Evolutionary conservation across 2,888 invertebrate genomes (phyloP).

Genomic region (Caenorhabditis zanzibari): DNA sequence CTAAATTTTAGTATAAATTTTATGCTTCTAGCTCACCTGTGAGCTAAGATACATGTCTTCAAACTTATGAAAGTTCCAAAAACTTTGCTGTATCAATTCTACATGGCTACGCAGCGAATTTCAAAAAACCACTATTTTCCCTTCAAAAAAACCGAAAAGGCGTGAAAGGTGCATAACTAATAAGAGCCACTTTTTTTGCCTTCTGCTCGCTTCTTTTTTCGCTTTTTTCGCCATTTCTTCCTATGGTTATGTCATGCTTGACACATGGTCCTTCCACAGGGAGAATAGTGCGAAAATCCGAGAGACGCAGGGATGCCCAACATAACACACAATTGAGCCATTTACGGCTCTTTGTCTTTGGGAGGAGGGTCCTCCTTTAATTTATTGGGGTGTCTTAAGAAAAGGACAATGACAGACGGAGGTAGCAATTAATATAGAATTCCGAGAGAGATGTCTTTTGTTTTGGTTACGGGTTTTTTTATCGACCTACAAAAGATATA

Average conservation of each 20-base stretch:
- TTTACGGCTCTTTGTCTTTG: constrained; percentile 14
- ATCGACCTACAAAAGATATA: neutral
- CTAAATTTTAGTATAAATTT: too few species aligned
- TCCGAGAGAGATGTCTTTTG: neutral
- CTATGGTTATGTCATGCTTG: constrained; percentile 23
- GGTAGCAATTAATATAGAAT: constrained; percentile 17
- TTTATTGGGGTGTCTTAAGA: constrained; percentile 20
- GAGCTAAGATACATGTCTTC: too few species aligned
- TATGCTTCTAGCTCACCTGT: too few species aligned
- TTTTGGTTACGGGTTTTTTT: constrained; percentile 5
- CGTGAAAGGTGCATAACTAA: neutral
- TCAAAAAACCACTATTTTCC: too few species aligned
- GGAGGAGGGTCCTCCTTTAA: constrained; percentile 10
- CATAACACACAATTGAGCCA: constrained; percentile 19
- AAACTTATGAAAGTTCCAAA: too few species aligned
- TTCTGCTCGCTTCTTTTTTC: neutral
- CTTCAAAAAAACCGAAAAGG: neutral
- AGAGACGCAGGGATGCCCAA: neutral
- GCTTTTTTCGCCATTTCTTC: constrained; percentile 6
- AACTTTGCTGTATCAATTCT: too few species aligned
- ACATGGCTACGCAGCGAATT: too few species aligned
- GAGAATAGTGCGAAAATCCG: neutral
- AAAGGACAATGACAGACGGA: constrained; percentile 11
- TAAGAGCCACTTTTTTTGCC: constrained; percentile 25
- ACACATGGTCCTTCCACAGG: constrained; percentile 20